Base-by-base conservation (phyloP, 1,140 invertebrate species). In the Phortica variegata region DNA sequence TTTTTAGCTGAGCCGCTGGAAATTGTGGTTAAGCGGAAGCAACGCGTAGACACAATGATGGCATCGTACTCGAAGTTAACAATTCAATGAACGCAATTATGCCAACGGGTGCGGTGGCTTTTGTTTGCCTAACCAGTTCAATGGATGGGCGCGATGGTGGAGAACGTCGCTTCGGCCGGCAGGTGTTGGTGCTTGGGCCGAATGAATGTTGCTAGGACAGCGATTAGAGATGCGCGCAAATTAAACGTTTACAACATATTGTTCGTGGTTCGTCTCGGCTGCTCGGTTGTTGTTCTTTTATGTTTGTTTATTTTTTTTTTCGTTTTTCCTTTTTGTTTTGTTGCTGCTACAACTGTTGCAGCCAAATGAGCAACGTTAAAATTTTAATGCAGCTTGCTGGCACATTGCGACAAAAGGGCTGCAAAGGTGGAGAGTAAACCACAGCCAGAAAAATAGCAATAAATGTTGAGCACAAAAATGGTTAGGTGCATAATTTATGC, bases 71-170 rank as follows among this genome's bases (percentile, higher is more conserved):
- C 63, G 23, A 26, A 54, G 63, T 68, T 68, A 68, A 68, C 63
- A 68, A 68, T 68, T 68, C 63, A 68, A 68, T 68, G 63, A 68
- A 68, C 63, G 63, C 63, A 68, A 68, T 68, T 68, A 68, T 55
- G 51, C 5, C 13, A 42, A 26, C 47, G 47, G 43, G 5, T 26
- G 23, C 10, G 23, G 23, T 10, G 10, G 23, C 23, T 26, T 26
- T 26, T 10, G 23, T 26, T n/a, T n/a, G 8, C 16, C 19, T 20
- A 10, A 45, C 42, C 37, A 45, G 32, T 33, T 43, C n/a, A n/a
- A n/a, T n/a, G n/a, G n/a, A n/a, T n/a, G n/a, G n/a, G n/a, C 10
- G 23, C 23, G 23, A 10, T 26, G 10, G 23, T 26, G 23, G 23
- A 6, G 23, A 26, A 26, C n/a, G n/a, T n/a, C n/a, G n/a, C n/a